These are phyloP conservation scores for Sclerurus mexicanus DNA, from an alignment of 2,113 vertebrate species.

Conservation along the genomic window DNA sequence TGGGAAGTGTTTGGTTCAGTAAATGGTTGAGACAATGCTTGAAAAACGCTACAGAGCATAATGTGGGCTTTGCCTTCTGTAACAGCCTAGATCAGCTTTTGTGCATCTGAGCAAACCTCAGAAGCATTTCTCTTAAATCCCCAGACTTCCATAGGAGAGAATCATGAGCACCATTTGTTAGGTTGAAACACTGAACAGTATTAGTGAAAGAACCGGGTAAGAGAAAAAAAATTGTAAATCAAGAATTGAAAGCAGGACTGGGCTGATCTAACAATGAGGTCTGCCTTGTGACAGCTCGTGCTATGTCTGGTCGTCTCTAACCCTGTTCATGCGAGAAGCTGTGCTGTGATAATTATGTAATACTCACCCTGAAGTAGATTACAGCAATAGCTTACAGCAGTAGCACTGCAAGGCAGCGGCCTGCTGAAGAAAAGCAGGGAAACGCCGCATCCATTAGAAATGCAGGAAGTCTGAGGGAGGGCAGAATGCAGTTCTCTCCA, in stretches of 20 bases:
- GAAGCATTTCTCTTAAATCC: background rate
- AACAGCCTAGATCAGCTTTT: background rate
- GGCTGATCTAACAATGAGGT: background rate
- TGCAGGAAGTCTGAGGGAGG: background rate
- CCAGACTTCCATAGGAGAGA: background rate
- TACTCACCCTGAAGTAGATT: background rate
- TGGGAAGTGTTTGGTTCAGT: background rate
- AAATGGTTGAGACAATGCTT: background rate
- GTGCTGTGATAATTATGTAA: background rate
- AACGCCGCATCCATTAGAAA: background rate
- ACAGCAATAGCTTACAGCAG: background rate
- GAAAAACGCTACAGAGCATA: background rate
- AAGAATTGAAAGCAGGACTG: background rate
- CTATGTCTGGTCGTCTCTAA: background rate
- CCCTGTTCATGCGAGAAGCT: background rate
- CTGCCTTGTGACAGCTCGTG: background rate
- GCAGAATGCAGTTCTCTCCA: background rate
- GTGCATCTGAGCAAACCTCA: background rate
- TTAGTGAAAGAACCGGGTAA: background rate
- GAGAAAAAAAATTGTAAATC: background rate
- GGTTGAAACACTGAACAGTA: background rate
- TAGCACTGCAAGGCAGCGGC: background rate
- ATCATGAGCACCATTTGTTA: background rate
- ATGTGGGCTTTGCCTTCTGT: background rate
- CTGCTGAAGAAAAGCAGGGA: background rate